Percentiles rank a stretch among this genome's conserved stretches.
These are phyloP conservation scores for Hippocampus abdominalis DNA, from an alignment of 2,113 vertebrate species.

Conservation along the genomic window DNA sequence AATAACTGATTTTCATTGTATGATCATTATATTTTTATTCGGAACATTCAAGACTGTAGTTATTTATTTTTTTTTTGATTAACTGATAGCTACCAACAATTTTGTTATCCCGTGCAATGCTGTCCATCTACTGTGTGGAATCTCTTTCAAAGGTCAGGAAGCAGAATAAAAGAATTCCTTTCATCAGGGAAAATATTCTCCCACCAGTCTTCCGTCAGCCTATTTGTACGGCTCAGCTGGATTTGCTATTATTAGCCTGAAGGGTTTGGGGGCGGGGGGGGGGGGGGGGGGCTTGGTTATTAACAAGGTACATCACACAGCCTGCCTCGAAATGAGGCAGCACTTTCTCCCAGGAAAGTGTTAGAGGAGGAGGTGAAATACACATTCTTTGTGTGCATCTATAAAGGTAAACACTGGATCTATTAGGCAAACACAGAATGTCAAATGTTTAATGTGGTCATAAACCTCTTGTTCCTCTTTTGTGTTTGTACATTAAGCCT, in stretches of 20 bases:
- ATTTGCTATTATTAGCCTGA: slow-evolving; percentile 62
- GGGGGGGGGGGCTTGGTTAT: slow-evolving; percentile 8
- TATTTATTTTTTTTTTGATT: background rate
- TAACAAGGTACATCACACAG: slow-evolving; percentile 31
- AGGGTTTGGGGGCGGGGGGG: background rate
- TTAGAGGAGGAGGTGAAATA: background rate
- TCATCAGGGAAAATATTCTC: slow-evolving; percentile 24
- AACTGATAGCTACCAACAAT: no score
- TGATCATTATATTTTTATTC: background rate
- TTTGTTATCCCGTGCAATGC: slow-evolving; percentile 6
- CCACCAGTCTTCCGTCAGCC: slow-evolving; percentile 15
- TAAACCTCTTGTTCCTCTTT: background rate
- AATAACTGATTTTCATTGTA: no score
- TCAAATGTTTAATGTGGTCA: background rate
- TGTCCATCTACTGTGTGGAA: slow-evolving; percentile 11
- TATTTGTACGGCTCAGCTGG: slow-evolving; percentile 37
- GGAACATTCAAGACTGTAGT: no score
- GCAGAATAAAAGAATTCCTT: slow-evolving; percentile 10
- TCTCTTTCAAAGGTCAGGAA: slow-evolving; percentile 11
- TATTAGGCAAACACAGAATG: background rate
- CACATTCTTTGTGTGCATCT: background rate
- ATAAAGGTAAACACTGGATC: background rate
- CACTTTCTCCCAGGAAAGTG: slow-evolving; percentile 29
- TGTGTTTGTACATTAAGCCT: background rate
- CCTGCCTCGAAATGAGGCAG: slow-evolving; percentile 49